Conservation (phyloP, 2,888 invertebrate species). For the Cheilosia scutellata region DNA sequence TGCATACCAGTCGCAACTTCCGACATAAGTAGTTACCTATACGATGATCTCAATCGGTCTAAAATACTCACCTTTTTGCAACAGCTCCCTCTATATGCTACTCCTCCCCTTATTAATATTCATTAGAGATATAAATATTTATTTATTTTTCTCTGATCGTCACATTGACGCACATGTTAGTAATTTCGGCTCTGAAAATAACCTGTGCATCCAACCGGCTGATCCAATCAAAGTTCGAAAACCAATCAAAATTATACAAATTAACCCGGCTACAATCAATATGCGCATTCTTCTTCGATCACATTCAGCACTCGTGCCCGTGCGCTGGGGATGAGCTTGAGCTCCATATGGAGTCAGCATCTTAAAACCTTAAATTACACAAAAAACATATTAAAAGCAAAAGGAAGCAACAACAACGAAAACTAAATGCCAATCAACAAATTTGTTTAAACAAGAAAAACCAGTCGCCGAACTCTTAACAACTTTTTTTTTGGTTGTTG, state of each 20-base stretch:
- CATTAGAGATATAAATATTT: neutral
- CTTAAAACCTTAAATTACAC: slow-evolving; percentile 15
- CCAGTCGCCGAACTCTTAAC: slow-evolving; percentile 59
- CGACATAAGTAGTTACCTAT: neutral
- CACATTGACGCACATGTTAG: neutral
- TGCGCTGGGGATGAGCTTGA: neutral
- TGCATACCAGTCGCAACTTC: neutral
- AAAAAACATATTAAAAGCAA: slow-evolving; percentile 5
- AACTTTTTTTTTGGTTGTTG: slow-evolving; percentile 25
- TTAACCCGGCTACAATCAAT: slow-evolving; percentile 1
- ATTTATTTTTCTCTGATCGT: neutral
- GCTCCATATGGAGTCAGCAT: neutral
- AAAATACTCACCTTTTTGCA: neutral
- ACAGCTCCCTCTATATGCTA: neutral
- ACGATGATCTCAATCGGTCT: neutral
- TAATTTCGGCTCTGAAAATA: neutral
- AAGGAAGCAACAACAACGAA: neutral
- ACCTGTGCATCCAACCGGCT: neutral
- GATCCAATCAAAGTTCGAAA: neutral
- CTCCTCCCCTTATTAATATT: neutral
- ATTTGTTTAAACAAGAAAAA: slow-evolving; percentile 69
- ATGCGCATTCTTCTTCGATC: slow-evolving; percentile 17
- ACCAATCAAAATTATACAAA: slow-evolving; percentile 7
- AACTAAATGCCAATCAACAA: slow-evolving; percentile 43
- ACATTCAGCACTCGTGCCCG: slow-evolving; percentile 1